phyloP scores from a whole-genome alignment of 2,113 vertebrate species.

The Tylochromis polylepis region DNA sequence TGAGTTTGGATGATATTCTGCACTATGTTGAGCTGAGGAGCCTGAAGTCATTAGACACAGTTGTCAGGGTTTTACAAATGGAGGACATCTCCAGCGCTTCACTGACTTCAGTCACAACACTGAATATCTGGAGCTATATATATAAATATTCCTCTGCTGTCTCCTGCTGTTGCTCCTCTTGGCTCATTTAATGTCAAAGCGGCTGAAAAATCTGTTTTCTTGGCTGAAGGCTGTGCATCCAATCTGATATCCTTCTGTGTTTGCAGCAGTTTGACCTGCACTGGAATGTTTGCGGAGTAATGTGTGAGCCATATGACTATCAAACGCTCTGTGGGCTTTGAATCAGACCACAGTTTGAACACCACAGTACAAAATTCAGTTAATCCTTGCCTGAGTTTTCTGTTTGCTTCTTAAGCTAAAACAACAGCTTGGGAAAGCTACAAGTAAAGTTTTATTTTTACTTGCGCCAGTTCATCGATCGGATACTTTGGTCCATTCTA shows the following conservation, averaged over 20 bases:
- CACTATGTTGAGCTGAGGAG: background rate
- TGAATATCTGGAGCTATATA: background rate
- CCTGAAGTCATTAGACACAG: background rate
- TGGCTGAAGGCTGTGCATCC: conserved; percentile 20
- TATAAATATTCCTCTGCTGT: background rate
- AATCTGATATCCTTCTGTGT: conserved; percentile 40
- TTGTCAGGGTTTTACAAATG: conserved; percentile 7
- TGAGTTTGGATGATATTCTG: background rate
- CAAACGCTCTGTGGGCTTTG: conserved; percentile 41
- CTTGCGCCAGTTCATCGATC: background rate
- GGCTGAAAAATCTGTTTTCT: conserved; percentile 13
- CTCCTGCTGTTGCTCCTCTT: conserved; percentile 10
- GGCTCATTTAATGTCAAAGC: conserved; percentile 25
- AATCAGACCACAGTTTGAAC: conserved; percentile 29
- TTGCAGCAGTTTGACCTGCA: conserved; percentile 2
- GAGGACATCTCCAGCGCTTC: background rate
- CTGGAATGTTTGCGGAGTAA: conserved; percentile 42
- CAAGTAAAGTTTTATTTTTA: background rate
- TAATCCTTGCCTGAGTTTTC: background rate
- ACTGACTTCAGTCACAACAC: conserved; percentile 42
- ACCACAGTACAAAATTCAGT: conserved; percentile 6
- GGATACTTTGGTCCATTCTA: background rate
- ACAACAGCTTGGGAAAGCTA: background rate
- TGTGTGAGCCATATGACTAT: conserved; percentile 59
- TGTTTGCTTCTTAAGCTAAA: conserved; percentile 10